Percentiles rank a stretch among this genome's conserved stretches.
These are phyloP conservation scores for Hypolimnas misippus DNA, from an alignment of 2,888 invertebrate genomes.

Conservation along the genomic window DNA sequence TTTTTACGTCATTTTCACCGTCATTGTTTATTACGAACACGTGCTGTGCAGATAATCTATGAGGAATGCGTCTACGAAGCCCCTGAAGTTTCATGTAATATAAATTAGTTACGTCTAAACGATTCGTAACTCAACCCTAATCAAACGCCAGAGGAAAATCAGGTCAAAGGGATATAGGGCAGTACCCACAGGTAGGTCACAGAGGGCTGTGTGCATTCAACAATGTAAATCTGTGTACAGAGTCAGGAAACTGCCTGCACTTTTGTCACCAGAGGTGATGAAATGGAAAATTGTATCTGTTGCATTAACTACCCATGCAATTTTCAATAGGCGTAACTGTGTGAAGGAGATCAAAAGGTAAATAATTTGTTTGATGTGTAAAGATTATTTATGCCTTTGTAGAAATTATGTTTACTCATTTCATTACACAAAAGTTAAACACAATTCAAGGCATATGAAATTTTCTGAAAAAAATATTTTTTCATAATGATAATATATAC, in stretches of 20 bases:
- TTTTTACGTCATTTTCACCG: slow-evolving; percentile 11
- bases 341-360: slow-evolving; percentile 28
- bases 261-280: slow-evolving; percentile 56
- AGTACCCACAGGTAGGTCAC: slow-evolving; percentile 54
- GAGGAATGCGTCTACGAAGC: slow-evolving; percentile 6
- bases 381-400: no score
- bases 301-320: slow-evolving; percentile 49
- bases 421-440: no score
- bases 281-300: slow-evolving; percentile 65
- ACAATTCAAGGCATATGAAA: no score
- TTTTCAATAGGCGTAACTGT: slow-evolving; percentile 32
- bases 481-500: no score
- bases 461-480: no score
- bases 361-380: background rate
- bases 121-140: slow-evolving; percentile 40
- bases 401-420: no score
- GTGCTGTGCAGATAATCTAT: slow-evolving; percentile 5
- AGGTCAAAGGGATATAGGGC: slow-evolving; percentile 63
- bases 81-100: slow-evolving; percentile 10
- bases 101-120: slow-evolving; percentile 14
- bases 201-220: slow-evolving; percentile 66
- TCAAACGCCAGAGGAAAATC: slow-evolving; percentile 51
- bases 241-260: slow-evolving; percentile 48
- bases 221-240: slow-evolving; percentile 52
- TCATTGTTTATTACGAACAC: slow-evolving; percentile 8